phyloP scores from a whole-genome alignment of 1,140 invertebrate genomes.

The Drosophila littoralis region DNA sequence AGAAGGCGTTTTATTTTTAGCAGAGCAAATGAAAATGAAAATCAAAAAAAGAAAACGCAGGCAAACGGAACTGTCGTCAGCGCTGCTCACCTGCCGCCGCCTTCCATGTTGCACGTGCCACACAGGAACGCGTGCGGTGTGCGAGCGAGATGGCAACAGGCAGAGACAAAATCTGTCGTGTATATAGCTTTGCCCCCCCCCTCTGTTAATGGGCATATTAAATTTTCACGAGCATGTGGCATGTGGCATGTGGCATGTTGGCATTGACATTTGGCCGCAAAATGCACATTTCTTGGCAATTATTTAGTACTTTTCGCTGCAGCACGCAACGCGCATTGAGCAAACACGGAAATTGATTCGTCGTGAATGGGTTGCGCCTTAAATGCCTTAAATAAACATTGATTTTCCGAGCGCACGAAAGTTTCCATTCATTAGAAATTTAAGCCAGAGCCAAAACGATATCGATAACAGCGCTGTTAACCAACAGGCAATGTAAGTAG shows the following conservation, averaged over 20 bases:
- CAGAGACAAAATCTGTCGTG: conserved; percentile 25
- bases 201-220: conserved; percentile 59
- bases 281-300: conserved; percentile 3
- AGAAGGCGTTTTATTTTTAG: conserved; percentile 30
- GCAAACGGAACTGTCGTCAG: neutral
- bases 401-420: neutral
- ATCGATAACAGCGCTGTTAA: neutral
- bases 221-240: conserved; percentile 53
- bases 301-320: neutral
- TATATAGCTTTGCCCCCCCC: conserved; percentile 11
- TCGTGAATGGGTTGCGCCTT: conserved; percentile 15
- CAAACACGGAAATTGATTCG: conserved; percentile 5
- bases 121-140: conserved; percentile 11
- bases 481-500: neutral
- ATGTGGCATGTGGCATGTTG: conserved; percentile 22
- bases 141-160: conserved; percentile 1
- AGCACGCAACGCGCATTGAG: conserved; percentile 12
- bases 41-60: conserved; percentile 5
- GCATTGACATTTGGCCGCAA: conserved; percentile 44
- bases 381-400: neutral
- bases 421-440: neutral
- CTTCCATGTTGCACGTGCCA: conserved; percentile 27
- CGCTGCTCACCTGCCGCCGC: conserved; percentile 16
- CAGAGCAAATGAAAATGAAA: conserved; percentile 50
- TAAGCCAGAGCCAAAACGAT: neutral